Evolutionary conservation across 2,113 vertebrate species (phyloP).

Genomic region (Myrmecophaga tridactyla): DNA sequence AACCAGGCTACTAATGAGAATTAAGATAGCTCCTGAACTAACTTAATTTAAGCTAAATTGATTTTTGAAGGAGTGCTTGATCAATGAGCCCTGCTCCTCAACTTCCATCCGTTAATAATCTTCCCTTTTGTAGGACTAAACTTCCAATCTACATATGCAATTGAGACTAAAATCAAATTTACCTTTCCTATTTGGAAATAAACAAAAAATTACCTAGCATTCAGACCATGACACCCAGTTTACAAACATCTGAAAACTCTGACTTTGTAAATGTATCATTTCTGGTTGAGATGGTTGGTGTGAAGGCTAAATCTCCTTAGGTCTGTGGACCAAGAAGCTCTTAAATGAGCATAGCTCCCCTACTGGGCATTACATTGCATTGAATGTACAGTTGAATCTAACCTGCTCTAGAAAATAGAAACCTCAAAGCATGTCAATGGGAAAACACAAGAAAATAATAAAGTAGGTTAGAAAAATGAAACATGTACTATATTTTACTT

Average conservation of each 20-base stretch:
- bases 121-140: neutral
- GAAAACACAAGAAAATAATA: neutral
- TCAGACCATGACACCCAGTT: neutral
- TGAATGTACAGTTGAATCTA: neutral
- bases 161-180: neutral
- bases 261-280: neutral
- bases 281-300: neutral
- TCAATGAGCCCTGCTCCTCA: neutral
- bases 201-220: neutral
- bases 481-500: slow-evolving; percentile 17
- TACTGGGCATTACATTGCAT: neutral
- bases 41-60: neutral
- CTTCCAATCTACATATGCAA: neutral
- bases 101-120: neutral
- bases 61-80: neutral
- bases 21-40: neutral
- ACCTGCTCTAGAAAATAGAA: neutral
- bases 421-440: neutral
- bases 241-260: neutral
- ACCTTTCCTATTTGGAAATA: neutral
- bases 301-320: neutral
- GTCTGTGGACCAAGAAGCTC: neutral
- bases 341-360: neutral
- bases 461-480: neutral
- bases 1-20: neutral